Percentiles rank a stretch among this genome's conserved stretches.
Evolutionary conservation across 2,797 vertebrate genomes (phyloP).

Genomic region (Enteromius treurensis): DNA sequence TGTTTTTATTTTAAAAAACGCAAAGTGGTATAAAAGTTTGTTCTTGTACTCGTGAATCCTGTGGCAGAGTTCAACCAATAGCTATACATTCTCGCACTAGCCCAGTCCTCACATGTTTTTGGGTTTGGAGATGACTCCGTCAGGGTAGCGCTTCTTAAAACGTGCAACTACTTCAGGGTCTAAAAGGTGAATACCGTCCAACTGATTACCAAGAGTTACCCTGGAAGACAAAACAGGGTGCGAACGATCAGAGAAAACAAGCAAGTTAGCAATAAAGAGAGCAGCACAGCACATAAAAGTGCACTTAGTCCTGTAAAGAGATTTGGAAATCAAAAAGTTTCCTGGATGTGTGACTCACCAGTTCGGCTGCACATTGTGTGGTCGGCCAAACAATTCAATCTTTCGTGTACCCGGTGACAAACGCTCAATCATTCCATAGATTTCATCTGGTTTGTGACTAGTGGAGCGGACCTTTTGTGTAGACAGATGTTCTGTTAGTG

Average conservation of each 20-base stretch:
- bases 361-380: constrained; percentile 93
- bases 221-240: constrained; percentile 64
- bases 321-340: background rate
- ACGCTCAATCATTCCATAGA: constrained; percentile 96
- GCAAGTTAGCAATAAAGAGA: background rate
- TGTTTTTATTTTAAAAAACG: constrained; percentile 55
- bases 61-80: background rate
- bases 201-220: constrained; percentile 92
- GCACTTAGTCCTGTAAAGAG: background rate
- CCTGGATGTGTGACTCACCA: constrained; percentile 74
- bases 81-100: background rate
- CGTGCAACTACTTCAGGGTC: constrained; percentile 91
- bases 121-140: constrained; percentile 92
- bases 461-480: constrained; percentile 87
- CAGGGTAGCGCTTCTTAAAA: constrained; percentile 91
- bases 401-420: constrained; percentile 92
- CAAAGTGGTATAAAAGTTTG: constrained; percentile 34
- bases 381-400: constrained; percentile 91
- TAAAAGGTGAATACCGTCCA: constrained; percentile 91
- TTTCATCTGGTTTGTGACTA: constrained; percentile 95
- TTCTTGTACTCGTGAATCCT: constrained; percentile 8
- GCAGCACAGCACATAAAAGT: background rate
- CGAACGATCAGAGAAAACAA: background rate
- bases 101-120: constrained; percentile 73
- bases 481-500: background rate